A percentile compares a stretch with the other conserved stretches of the same genome.
Conservation (phyloP, 1,140 invertebrate genomes). For the Trichoplusia ni region DNA sequence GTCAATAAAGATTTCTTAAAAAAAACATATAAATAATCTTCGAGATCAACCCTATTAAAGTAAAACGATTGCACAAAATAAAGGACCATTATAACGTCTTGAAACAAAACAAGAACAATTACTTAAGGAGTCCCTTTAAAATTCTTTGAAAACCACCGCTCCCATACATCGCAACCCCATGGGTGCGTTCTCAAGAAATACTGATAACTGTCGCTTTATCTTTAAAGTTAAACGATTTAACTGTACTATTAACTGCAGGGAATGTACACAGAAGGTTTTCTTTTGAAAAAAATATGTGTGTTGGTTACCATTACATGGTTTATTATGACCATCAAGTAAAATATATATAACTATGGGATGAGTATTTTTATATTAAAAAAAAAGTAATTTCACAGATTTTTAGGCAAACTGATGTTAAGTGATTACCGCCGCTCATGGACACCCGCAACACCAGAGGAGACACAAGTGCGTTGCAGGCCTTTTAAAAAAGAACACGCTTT, state of each 20-base stretch:
- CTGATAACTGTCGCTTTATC: conserved; percentile 31
- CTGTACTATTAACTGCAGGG: conserved; percentile 1
- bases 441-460: too few species aligned
- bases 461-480: too few species aligned
- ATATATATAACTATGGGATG: too few species aligned
- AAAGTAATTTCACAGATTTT: too few species aligned
- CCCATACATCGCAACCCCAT: conserved; percentile 9
- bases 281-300: too few species aligned
- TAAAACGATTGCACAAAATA: conserved; percentile 1
- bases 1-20: too few species aligned
- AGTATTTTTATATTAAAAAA: too few species aligned
- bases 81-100: conserved; percentile 7
- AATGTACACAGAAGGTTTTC: background rate
- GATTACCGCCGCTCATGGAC: too few species aligned
- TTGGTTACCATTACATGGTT: too few species aligned
- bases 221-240: conserved; percentile 33
- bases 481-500: too few species aligned
- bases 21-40: background rate
- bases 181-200: conserved; percentile 25
- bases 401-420: too few species aligned
- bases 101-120: conserved; percentile 15
- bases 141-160: conserved; percentile 25
- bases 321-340: too few species aligned
- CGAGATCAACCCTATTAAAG: background rate
- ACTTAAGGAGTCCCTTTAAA: conserved; percentile 18